phyloP scores from a whole-genome alignment of 2,797 vertebrate species.

The Bradypodion pumilum region DNA sequence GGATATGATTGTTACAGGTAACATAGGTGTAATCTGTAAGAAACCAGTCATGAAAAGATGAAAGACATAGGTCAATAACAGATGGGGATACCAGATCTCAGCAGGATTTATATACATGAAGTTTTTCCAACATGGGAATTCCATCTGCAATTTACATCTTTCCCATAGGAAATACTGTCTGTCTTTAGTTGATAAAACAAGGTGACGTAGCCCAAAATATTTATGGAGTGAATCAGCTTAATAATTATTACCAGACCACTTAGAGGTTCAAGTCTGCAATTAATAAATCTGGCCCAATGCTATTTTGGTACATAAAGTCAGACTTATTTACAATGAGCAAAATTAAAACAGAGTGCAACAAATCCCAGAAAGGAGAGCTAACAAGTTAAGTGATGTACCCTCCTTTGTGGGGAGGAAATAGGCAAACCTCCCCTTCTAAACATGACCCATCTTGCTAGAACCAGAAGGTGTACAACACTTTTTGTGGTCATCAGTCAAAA shows the following conservation, averaged over 20 bases:
- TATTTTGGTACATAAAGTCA: conserved; percentile 22
- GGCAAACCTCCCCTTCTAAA: background rate
- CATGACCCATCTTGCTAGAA: conserved; percentile 25
- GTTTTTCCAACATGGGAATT: background rate
- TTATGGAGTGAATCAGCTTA: conserved; percentile 38
- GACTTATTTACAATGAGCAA: conserved; percentile 31
- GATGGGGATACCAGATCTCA: background rate
- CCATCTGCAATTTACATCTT: background rate
- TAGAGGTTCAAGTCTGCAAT: conserved; percentile 47
- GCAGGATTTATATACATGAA: no score
- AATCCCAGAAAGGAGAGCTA: conserved; percentile 29
- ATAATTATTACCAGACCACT: conserved; percentile 45
- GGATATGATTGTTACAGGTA: background rate
- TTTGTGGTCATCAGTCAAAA: conserved; percentile 13
- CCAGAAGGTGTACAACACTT: background rate
- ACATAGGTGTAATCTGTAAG: background rate
- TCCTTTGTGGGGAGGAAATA: background rate
- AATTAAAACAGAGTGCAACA: conserved; percentile 19
- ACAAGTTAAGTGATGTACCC: conserved; percentile 14
- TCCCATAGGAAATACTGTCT: conserved; percentile 13
- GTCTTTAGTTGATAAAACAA: conserved; percentile 41
- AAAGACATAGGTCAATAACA: background rate
- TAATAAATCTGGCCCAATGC: conserved; percentile 18
- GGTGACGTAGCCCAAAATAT: conserved; percentile 17
- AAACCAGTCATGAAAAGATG: background rate